These are phyloP conservation scores for Prionailurus viverrinus DNA, from an alignment of 2,113 vertebrate genomes.

Conservation along the genomic window DNA sequence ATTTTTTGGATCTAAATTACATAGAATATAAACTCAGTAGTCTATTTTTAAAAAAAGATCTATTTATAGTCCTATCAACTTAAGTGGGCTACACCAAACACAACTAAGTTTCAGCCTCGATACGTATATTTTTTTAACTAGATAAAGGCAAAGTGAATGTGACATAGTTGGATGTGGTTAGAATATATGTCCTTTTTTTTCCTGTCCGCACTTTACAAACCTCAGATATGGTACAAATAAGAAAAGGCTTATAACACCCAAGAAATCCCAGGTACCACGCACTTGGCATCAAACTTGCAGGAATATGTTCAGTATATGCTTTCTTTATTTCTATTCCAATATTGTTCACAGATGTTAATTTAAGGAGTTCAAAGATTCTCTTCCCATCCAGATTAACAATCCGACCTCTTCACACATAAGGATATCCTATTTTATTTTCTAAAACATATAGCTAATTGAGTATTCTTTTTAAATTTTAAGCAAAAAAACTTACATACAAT, in stretches of 20 bases:
- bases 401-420: not conserved
- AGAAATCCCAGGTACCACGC: not conserved
- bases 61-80: not conserved
- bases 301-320: not conserved
- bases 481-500: not conserved
- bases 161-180: not conserved
- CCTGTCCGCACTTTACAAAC: not conserved
- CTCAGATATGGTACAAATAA: not conserved
- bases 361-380: not conserved
- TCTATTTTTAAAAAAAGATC: not conserved
- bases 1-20: not conserved
- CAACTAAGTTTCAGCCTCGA: not conserved
- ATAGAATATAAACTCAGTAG: not conserved
- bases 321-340: not conserved
- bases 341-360: not conserved
- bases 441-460: not conserved
- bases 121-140: not conserved
- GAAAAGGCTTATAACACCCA: not conserved
- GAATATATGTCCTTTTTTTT: not conserved
- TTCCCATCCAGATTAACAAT: not conserved
- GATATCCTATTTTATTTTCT: constrained; percentile 9
- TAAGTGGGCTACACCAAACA: not conserved
- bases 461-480: not conserved
- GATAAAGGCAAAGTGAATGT: not conserved
- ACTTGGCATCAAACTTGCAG: not conserved